These are phyloP conservation scores for Netelia fuscicornis DNA, from an alignment of 2,888 invertebrate genomes.

Conservation along the genomic window DNA sequence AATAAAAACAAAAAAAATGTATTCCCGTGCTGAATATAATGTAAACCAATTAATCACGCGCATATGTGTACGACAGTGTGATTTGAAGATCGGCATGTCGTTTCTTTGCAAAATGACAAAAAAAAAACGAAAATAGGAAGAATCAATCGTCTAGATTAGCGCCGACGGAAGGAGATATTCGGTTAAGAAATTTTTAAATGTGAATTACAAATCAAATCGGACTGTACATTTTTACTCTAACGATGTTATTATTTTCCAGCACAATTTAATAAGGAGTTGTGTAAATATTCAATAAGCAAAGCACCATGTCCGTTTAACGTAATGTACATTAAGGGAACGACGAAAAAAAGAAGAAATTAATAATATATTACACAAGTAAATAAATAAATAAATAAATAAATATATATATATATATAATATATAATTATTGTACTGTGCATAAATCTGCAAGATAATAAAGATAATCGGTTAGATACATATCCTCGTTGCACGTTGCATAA, in stretches of 20 bases:
- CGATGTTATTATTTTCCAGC: conserved; percentile 75
- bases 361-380: conserved; percentile 72
- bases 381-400: conserved; percentile 48
- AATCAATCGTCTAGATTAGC: conserved; percentile 36
- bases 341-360: conserved; percentile 62
- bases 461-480: conserved; percentile 75
- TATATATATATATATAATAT: conserved; percentile 71
- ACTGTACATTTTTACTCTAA: conserved; percentile 72
- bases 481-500: background rate
- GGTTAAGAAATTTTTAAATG: conserved; percentile 55
- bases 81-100: conserved; percentile 33
- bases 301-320: conserved; percentile 70
- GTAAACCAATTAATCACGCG: conserved; percentile 68
- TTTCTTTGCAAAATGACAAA: conserved; percentile 28
- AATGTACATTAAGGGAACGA: conserved; percentile 71
- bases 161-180: conserved; percentile 42
- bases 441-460: conserved; percentile 77
- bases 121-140: conserved; percentile 20
- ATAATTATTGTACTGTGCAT: conserved; percentile 77
- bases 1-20: conserved; percentile 40
- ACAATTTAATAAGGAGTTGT: conserved; percentile 76
- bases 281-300: conserved; percentile 73
- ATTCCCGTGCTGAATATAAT: conserved; percentile 68
- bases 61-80: conserved; percentile 66
- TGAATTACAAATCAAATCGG: conserved; percentile 67